Evolutionary conservation across 2,888 invertebrate genomes (phyloP).

Genomic region (Patella pellucida): DNA sequence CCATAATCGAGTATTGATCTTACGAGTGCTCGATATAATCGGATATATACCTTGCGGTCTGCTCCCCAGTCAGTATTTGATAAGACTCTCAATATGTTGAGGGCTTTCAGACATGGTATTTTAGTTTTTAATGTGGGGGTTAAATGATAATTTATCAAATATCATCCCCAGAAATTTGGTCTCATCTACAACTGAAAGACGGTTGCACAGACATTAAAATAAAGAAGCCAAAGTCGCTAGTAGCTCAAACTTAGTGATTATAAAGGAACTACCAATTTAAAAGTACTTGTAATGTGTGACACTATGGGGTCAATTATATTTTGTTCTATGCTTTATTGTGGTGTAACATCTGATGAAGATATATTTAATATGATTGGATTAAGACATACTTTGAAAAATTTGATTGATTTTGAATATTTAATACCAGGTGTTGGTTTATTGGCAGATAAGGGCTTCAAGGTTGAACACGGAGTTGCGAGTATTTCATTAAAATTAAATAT

Average conservation of each 20-base stretch:
- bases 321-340: conserved; percentile 24
- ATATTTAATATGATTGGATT: conserved; percentile 17
- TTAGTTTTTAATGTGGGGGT: too few relatives aligned
- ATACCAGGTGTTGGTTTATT: conserved; percentile 24
- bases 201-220: too few relatives aligned
- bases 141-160: too few relatives aligned
- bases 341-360: conserved; percentile 26
- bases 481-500: conserved; percentile 21
- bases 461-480: conserved; percentile 14
- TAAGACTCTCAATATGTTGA: too few relatives aligned
- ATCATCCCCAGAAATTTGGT: too few relatives aligned
- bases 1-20: too few relatives aligned
- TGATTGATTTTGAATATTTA: conserved; percentile 12
- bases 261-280: conserved; percentile 26
- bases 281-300: conserved; percentile 26
- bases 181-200: too few relatives aligned
- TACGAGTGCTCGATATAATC: too few relatives aligned
- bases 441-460: conserved; percentile 26
- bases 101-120: too few relatives aligned
- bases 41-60: too few relatives aligned
- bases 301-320: conserved; percentile 27
- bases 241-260: conserved; percentile 17
- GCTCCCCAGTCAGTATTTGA: too few relatives aligned
- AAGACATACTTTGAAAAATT: conserved; percentile 6
- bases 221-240: too few relatives aligned